Evolutionary conservation across 2,113 vertebrate species (phyloP), one percentile per base, ranked within the genome.

Genomic region (Scortum barcoo): DNA sequence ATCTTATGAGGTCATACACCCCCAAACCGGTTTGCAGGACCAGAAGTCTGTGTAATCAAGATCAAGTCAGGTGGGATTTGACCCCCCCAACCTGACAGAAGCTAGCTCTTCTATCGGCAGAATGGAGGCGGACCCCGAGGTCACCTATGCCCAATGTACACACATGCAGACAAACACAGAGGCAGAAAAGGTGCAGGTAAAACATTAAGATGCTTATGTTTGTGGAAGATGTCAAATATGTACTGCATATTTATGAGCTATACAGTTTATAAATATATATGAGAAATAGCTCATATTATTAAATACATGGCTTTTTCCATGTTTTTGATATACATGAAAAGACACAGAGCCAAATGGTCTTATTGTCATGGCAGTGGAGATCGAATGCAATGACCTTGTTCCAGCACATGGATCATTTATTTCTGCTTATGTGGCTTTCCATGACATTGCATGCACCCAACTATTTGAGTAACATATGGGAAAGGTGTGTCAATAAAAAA

Each of bases 31-130:
- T 60, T 36, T 63, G 40, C 42, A 48, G 20, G 19, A 76, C 13
- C 33, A 60, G 8, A 65, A 17, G 71, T 62, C 50, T 38, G 26
- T 80, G 80, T 86, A 92, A 86, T 90, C 69, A 76, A 17, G n/a
- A 13, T 44, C 24, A 36, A 76, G 17, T 81, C 87, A 78, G 72
- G 63, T 78, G 53, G 75, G 86, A 75, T 85, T 54, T 91, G 71
- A 88, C 65, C 81, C 68, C 53, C 38, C 38, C 51, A 56, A 73
- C 78, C 67, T 54, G 20, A 68, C 12, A 71, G 44, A 71, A 79
- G 61, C 20, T 62, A 73, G 28, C 60, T 75, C 63, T 63, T 61
- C 40, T 54, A 58, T 72, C 80, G 63, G 28, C 73, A 70, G 48
- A 83, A 87, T 61, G 38, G 53, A 70, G 36, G 26, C 71, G 42